Percentiles rank a stretch among this genome's conserved stretches.
Evolutionary conservation across 2,888 invertebrate species (phyloP).

Genomic region (Therioaphis trifolii): DNA sequence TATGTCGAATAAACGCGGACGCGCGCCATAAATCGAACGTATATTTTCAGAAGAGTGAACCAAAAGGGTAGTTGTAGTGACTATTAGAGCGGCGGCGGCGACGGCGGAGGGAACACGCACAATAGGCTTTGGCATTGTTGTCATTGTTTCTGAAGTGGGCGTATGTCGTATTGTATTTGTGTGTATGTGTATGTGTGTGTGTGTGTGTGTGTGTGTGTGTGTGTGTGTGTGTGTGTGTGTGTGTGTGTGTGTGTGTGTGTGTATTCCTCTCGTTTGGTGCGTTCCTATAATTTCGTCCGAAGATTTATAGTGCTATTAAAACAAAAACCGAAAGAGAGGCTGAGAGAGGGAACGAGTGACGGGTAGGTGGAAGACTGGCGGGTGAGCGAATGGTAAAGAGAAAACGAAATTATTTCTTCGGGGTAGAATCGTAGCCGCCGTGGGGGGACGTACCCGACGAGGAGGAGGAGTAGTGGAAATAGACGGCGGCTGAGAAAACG

Average conservation of each 20-base stretch:
- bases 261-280: slow-evolving; percentile 54
- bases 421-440: background rate
- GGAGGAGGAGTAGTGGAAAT: background rate
- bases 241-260: too few species aligned
- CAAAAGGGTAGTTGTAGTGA: slow-evolving; percentile 37
- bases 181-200: too few species aligned
- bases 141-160: slow-evolving; percentile 63
- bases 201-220: too few species aligned
- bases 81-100: background rate
- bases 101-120: slow-evolving; percentile 19
- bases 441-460: background rate
- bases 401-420: slow-evolving; percentile 58
- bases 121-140: slow-evolving; percentile 62
- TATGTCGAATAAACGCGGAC: slow-evolving; percentile 33
- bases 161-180: slow-evolving; percentile 60
- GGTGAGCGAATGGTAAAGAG: background rate
- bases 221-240: too few species aligned
- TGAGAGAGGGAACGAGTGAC: background rate
- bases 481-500: background rate
- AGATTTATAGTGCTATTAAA: slow-evolving; percentile 62
- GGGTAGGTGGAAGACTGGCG: too few species aligned
- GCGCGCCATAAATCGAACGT: slow-evolving; percentile 51
- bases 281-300: slow-evolving; percentile 57
- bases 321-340: slow-evolving; percentile 1
- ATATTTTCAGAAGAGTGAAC: slow-evolving; percentile 54